These are phyloP conservation scores for Baronia brevicornis DNA, from an alignment of 2,888 invertebrate species.

Conservation along the genomic window DNA sequence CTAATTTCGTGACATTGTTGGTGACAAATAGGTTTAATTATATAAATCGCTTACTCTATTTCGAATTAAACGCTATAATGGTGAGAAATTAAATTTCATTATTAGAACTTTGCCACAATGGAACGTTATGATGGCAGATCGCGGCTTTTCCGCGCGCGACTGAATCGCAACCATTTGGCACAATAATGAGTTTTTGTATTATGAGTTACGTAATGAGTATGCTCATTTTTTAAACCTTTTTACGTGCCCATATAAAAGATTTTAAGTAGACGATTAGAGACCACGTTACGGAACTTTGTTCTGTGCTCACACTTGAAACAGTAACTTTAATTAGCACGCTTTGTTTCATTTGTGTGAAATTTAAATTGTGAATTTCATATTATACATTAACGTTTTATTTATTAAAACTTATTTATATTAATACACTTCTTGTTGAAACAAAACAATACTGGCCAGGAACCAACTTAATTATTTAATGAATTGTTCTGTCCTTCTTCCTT, in stretches of 20 bases:
- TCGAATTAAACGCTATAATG: slow-evolving; percentile 17
- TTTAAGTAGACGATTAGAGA: slow-evolving; percentile 1
- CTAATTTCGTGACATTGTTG: slow-evolving; percentile 5
- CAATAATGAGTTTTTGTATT: slow-evolving; percentile 53
- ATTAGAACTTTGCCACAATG: slow-evolving; percentile 51
- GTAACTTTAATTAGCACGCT: no score
- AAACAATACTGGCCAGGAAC: no score
- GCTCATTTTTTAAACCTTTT: slow-evolving; percentile 31
- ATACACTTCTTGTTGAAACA: no score
- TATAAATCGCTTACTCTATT: slow-evolving; percentile 13
- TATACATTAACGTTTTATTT: no score
- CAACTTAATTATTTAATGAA: no score
- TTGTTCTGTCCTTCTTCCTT: no score
- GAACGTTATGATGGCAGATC: slow-evolving; percentile 50
- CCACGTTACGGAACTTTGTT: background rate
- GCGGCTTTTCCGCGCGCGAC: slow-evolving; percentile 44
- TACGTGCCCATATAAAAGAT: slow-evolving; percentile 14
- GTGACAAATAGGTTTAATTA: slow-evolving; percentile 15
- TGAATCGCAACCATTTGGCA: slow-evolving; percentile 51
- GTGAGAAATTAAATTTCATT: slow-evolving; percentile 47
- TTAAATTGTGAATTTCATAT: no score
- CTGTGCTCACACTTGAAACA: no score
- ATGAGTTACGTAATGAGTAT: slow-evolving; percentile 42
- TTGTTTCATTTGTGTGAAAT: no score
- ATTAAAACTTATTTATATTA: no score